Evolutionary conservation across 2,113 vertebrate genomes (phyloP).

Genomic region (Dasyurus viverrinus): DNA sequence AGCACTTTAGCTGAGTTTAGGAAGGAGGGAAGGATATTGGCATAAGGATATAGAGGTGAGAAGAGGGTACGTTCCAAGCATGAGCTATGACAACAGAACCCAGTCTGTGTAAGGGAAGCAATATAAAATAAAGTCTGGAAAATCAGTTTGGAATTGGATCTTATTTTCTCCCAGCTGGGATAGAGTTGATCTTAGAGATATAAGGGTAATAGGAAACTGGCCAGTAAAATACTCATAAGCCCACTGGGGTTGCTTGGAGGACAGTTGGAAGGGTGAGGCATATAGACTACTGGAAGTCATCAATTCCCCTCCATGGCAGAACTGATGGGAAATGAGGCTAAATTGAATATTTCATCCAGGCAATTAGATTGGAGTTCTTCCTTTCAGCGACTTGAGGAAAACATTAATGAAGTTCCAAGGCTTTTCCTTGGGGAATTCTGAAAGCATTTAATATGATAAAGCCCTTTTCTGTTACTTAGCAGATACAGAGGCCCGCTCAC

Average conservation of each 20-base stretch:
- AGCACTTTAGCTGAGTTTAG: neutral
- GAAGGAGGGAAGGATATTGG: neutral
- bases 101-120: neutral
- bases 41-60: neutral
- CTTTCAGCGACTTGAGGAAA: neutral
- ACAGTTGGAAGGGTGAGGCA: neutral
- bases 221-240: neutral
- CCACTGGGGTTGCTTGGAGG: neutral
- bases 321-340: neutral
- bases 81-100: neutral
- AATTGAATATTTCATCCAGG: neutral
- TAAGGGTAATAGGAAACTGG: neutral
- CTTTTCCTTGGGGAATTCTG: neutral
- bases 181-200: neutral
- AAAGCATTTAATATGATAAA: neutral
- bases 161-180: neutral
- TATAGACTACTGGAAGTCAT: neutral
- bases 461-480: neutral
- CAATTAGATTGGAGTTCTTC: neutral
- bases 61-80: neutral
- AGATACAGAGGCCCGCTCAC: neutral
- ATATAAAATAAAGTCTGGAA: neutral
- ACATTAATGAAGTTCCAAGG: neutral
- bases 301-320: neutral
- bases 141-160: neutral